phyloP scores from a whole-genome alignment of 2,888 invertebrate species.

The Lottia gigantea region DNA sequence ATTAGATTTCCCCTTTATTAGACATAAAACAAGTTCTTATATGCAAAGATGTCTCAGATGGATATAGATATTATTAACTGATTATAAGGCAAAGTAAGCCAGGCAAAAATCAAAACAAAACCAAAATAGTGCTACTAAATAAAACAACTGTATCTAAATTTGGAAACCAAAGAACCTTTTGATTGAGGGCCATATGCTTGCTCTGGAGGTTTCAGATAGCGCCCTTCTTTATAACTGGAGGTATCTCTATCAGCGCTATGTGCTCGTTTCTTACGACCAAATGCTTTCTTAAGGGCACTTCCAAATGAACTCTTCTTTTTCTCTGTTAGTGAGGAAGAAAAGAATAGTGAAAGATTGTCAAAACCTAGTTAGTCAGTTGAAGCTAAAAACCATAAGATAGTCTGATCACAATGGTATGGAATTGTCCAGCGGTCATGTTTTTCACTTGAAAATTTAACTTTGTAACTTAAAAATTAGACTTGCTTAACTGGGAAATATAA shows the following conservation, averaged over 20 bases:
- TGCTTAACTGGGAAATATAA: no score
- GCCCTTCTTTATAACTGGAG: slow-evolving; percentile 53
- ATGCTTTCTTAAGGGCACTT: slow-evolving; percentile 52
- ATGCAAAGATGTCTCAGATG: no score
- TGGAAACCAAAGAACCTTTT: slow-evolving; percentile 45
- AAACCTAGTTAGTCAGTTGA: no score
- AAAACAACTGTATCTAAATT: neutral
- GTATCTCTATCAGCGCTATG: slow-evolving; percentile 55
- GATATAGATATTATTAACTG: neutral
- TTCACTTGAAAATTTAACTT: no score
- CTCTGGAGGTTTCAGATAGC: slow-evolving; percentile 52
- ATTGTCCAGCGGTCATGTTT: no score
- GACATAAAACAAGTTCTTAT: no score
- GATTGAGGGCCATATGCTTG: slow-evolving; percentile 50
- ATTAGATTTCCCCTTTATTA: no score
- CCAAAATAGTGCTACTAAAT: neutral
- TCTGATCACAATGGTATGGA: no score
- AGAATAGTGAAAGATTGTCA: no score
- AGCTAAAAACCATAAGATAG: no score
- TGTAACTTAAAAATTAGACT: no score
- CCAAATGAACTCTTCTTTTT: slow-evolving; percentile 57
- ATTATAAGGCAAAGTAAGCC: slow-evolving; percentile 3
- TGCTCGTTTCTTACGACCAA: slow-evolving; percentile 59
- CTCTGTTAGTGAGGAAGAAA: slow-evolving; percentile 36
- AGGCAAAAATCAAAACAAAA: slow-evolving; percentile 13